Percentiles rank a stretch among this genome's conserved stretches.
Conservation (phyloP, 2,113 vertebrate species). For the Dipodomys ordii region DNA sequence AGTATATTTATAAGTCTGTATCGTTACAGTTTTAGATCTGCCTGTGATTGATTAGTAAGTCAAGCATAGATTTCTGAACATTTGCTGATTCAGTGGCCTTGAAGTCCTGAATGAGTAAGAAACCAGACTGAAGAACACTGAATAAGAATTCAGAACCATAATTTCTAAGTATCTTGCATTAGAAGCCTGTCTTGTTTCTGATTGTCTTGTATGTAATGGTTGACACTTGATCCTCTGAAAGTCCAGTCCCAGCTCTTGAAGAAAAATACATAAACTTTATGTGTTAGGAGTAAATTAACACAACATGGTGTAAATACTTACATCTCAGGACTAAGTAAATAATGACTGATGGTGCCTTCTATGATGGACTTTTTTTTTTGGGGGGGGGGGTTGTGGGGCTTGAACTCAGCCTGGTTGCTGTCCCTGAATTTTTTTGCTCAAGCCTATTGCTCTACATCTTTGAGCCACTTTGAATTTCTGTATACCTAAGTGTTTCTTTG, state of each 20-base stretch:
- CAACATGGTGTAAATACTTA: background rate
- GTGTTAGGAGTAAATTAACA: background rate
- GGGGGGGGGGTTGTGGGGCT: too few species aligned
- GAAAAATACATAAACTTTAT: background rate
- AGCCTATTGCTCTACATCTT: background rate
- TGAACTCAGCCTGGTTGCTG: too few species aligned
- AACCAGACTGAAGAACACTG: background rate
- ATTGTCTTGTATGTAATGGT: background rate
- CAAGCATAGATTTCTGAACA: slow-evolving; percentile 14
- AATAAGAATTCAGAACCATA: slow-evolving; percentile 13
- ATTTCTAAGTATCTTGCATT: background rate
- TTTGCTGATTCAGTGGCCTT: slow-evolving; percentile 34
- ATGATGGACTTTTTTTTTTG: background rate
- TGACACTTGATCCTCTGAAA: background rate
- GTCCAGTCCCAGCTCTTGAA: background rate
- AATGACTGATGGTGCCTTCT: background rate
- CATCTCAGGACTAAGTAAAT: background rate
- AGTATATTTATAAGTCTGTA: slow-evolving; percentile 29
- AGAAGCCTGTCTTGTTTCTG: background rate
- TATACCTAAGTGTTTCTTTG: background rate
- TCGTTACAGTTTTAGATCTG: slow-evolving; percentile 7
- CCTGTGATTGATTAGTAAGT: background rate
- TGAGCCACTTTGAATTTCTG: background rate
- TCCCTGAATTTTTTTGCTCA: too few species aligned
- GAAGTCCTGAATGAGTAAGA: slow-evolving; percentile 28